Evolutionary conservation across 2,888 invertebrate genomes (phyloP).

Genomic region (Xylota sylvarum): DNA sequence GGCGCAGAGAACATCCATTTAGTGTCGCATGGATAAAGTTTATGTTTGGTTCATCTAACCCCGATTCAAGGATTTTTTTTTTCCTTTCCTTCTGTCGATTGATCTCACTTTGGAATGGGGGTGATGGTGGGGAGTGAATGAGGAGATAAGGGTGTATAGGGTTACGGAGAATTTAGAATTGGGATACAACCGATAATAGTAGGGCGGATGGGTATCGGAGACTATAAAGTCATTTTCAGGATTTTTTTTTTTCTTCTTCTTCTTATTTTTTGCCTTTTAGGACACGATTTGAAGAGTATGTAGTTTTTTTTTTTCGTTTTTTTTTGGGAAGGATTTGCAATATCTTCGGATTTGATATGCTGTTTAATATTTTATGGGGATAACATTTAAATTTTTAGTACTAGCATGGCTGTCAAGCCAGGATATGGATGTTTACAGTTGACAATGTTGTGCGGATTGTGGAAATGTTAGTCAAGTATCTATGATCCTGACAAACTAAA

Average conservation of each 20-base stretch:
- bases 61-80: conserved; percentile 51
- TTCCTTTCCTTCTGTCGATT: conserved; percentile 33
- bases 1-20: conserved; percentile 62
- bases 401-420: not conserved
- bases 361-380: conserved; percentile 57
- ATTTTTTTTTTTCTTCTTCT: conserved; percentile 17
- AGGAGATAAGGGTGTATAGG: conserved; percentile 25
- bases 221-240: conserved; percentile 69
- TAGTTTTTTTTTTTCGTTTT: conserved; percentile 10
- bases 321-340: conserved; percentile 17
- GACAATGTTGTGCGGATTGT: not conserved
- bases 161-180: conserved; percentile 13
- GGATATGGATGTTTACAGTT: conserved; percentile 6
- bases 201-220: not conserved
- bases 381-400: conserved; percentile 12
- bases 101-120: conserved; percentile 22
- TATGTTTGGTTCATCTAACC: conserved; percentile 74
- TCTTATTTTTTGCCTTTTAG: not conserved
- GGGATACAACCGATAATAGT: conserved; percentile 41
- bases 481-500: too few relatives aligned
- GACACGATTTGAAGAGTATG: not conserved
- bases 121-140: not conserved
- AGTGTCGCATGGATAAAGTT: conserved; percentile 75
- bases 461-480: not conserved
- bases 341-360: conserved; percentile 36